Evolutionary conservation across 2,888 invertebrate genomes (phyloP), one percentile per base, ranked within the genome.

Genomic region (Hyposoter dolosus): DNA sequence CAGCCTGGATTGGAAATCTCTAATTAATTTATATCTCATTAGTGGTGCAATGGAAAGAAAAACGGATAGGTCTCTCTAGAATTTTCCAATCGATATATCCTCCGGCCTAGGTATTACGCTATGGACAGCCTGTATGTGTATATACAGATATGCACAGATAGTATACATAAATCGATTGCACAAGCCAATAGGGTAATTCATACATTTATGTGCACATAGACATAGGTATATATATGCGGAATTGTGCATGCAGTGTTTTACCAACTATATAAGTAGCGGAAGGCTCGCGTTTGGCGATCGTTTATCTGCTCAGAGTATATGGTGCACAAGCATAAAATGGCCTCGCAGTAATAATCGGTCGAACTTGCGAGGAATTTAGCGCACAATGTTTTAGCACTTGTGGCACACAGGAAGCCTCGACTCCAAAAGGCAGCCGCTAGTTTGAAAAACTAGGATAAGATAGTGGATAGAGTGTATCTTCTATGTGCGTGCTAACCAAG

Each of bases 271-370:
- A 86, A 83, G 50, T 68, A 83, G 81, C 81, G 86, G 81, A 83
- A 86, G 86, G 77, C 79, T 69, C 65, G 75, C 74, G 53, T 86
- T 76, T 69, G 83, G 74, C 56, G 66, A 82, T 69, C 83, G 84
- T 83, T 76, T 83, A 75, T 81, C 60, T 53, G 35, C 68, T 32
- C 45, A 68, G 83, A 83, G 81, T 86, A 88, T 88, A 88, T 68
- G 88, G 83, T 86, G 77, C 76, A 84, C 66, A 66, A n/a, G 71
- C 85, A 82, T 88, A 88, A 88, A 88, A 85, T 77, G 75, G 74
- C 68, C 72, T 84, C 76, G n/a, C n/a, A 83, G 88, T 84, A 88
- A 88, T 88, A 88, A 88, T 88, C 85, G 88, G 71, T 78, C 82
- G 65, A 77, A 84, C 32, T 77, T 72, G 77, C 72, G 45, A 10